Evolutionary conservation across 2,797 vertebrate genomes (phyloP), one percentile per base, ranked within the genome.

Genomic region (Pseudochirops corinnae): DNA sequence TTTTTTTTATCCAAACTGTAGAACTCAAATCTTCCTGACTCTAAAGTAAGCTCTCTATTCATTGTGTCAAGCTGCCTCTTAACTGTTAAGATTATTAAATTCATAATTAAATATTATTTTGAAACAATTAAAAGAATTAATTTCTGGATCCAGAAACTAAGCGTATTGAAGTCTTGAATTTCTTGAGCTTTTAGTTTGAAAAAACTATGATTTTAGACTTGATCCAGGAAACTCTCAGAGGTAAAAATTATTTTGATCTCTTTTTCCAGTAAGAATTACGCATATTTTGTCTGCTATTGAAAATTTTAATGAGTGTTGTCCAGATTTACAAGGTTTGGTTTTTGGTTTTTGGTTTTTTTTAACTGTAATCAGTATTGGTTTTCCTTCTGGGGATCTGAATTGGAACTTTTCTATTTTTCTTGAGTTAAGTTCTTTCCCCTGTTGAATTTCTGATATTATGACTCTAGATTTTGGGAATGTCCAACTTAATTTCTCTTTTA

Each of bases 401-500:
- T 55, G 39, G 90, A 91, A 55, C 53, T 91, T 53, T 55, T 55
- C 53, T 55, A 29, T n/a, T 55, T 53, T 91, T 91, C 52, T 55
- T 53, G 90, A 91, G 52, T 91, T 91, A 52, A 90, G 50, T 53
- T 55, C 90, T 91, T 55, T n/a, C 46, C 53, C 90, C 90, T 55
- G 33, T 4, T 55, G 90, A 14, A 55, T 53, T 53, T 91, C 31
- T 52, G 90, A 31, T 5, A 90, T 21, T 52, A 91, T 29, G 52
- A 91, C 28, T 82, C n/a, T 87, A 33, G 74, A 46, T 24, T 87
- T 87, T 87, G 74, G 74, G 39, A 87, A 87, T 87, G 39, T 87
- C 39, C 39, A 87, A 87, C 74, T 87, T 87, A 87, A 87, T 87
- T 87, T 74, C 33, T 87, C 24, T 87, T 55, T 91, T 91, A 91